Evolutionary conservation across 2,113 vertebrate genomes (phyloP).

Genomic region (Myrmophylax atrothorax): DNA sequence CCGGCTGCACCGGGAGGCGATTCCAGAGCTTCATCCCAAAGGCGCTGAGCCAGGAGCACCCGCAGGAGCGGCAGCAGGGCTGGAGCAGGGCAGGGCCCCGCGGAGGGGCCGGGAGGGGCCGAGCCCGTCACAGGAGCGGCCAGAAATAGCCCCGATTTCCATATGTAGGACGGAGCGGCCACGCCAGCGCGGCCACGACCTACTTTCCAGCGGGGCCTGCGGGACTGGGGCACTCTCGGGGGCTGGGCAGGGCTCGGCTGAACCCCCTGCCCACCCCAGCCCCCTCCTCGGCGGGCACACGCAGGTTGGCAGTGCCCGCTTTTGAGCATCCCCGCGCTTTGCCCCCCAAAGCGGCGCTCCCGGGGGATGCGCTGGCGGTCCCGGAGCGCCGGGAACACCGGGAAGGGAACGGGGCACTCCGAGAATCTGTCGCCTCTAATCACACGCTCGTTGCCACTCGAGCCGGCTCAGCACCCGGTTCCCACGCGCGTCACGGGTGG

Average conservation of each 20-base stretch:
- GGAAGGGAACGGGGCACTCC: not conserved
- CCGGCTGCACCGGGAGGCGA: not conserved
- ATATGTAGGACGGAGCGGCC: slow-evolving; percentile 35
- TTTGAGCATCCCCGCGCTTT: not conserved
- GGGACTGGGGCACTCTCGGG: not conserved
- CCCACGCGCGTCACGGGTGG: fast-evolving
- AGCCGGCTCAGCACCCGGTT: not conserved
- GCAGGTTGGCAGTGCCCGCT: not conserved
- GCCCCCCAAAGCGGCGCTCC: not conserved
- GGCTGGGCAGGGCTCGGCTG: not conserved
- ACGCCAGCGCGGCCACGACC: not conserved
- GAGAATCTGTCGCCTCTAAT: fast-evolving
- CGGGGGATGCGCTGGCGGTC: not conserved
- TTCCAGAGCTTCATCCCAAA: not conserved
- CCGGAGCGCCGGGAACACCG: fast-evolving
- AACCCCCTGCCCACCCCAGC: not conserved
- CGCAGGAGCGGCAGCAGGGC: not conserved
- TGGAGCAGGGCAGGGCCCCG: fast-evolving
- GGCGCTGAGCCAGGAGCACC: not conserved
- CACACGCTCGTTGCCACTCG: fast-evolving
- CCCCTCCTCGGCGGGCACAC: not conserved
- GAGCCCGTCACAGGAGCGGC: not conserved
- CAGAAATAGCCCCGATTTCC: slow-evolving; percentile 30
- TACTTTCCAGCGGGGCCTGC: not conserved
- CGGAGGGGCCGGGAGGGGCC: not conserved